A percentile compares a stretch with the other conserved stretches of the same genome.
These are phyloP conservation scores for Listronotus oregonensis DNA, from an alignment of 1,140 invertebrate genomes.

Conservation along the genomic window DNA sequence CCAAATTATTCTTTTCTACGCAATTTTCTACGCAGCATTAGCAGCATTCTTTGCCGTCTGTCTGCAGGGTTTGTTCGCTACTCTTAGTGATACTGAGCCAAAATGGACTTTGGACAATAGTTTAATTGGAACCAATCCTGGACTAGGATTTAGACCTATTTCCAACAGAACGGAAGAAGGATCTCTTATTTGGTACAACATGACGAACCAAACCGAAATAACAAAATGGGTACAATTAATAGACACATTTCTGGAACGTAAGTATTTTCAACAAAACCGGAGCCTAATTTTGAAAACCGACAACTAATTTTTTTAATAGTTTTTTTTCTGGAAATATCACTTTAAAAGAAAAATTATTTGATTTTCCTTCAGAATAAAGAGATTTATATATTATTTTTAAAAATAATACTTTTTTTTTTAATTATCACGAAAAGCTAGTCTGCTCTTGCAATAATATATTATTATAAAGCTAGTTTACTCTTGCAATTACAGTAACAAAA, in stretches of 20 bases:
- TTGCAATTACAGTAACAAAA: too few species aligned
- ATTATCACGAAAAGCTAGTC: too few species aligned
- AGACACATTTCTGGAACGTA: constrained; percentile 74
- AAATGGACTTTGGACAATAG: constrained; percentile 74
- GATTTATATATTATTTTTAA: too few species aligned
- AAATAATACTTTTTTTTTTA: too few species aligned
- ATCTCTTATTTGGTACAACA: constrained; percentile 82
- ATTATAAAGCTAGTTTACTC: too few species aligned
- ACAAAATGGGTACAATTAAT: constrained; percentile 71
- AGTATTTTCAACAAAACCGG: constrained; percentile 36
- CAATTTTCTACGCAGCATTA: constrained; percentile 81
- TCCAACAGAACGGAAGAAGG: constrained; percentile 74
- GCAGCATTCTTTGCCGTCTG: constrained; percentile 81
- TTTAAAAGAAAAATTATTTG: too few species aligned
- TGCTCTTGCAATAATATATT: too few species aligned
- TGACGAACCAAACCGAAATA: constrained; percentile 67
- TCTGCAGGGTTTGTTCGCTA: constrained; percentile 77
- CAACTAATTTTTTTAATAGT: too few species aligned
- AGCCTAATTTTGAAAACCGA: too few species aligned
- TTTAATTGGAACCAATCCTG: constrained; percentile 87
- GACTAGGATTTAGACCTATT: constrained; percentile 86
- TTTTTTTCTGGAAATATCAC: too few species aligned
- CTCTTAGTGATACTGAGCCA: constrained; percentile 71
- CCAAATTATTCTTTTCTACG: constrained; percentile 79
- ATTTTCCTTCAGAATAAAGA: too few species aligned